phyloP scores from a whole-genome alignment of 2,888 invertebrate genomes.

The Tetanocera ferruginea region DNA sequence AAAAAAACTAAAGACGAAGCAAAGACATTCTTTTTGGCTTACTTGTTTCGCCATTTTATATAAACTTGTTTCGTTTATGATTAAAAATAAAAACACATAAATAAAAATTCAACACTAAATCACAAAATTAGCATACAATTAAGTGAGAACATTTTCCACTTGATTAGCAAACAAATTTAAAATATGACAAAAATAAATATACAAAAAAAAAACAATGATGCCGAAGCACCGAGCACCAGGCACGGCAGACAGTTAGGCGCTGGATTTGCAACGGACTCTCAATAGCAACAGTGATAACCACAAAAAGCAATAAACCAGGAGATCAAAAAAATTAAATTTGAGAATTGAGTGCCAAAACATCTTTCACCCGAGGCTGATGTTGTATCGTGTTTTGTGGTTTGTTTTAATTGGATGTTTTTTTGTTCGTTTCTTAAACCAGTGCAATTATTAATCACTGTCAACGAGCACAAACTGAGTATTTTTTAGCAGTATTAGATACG shows the following conservation, averaged over 20 bases:
- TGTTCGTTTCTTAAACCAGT: neutral
- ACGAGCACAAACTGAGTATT: neutral
- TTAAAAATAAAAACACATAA: neutral
- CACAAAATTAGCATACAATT: slow-evolving; percentile 11
- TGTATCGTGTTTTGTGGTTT: neutral
- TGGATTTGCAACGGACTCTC: neutral
- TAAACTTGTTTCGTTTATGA: too few species aligned
- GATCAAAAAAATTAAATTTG: too few species aligned
- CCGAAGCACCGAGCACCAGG: neutral
- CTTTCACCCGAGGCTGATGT: neutral
- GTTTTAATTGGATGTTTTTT: too few species aligned
- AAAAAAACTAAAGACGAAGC: neutral
- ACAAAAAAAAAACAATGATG: neutral
- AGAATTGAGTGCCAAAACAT: neutral
- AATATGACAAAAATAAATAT: neutral
- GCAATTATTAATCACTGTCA: neutral
- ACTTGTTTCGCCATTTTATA: too few species aligned
- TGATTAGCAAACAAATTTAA: neutral
- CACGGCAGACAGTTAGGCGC: slow-evolving; percentile 26
- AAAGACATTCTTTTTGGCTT: neutral
- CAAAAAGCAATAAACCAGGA: neutral
- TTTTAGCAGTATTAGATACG: too few species aligned
- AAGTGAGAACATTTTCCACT: neutral
- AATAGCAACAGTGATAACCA: neutral
- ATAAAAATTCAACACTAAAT: neutral